Conservation (phyloP, 2,888 invertebrate species). For the Acronicta aceris region DNA sequence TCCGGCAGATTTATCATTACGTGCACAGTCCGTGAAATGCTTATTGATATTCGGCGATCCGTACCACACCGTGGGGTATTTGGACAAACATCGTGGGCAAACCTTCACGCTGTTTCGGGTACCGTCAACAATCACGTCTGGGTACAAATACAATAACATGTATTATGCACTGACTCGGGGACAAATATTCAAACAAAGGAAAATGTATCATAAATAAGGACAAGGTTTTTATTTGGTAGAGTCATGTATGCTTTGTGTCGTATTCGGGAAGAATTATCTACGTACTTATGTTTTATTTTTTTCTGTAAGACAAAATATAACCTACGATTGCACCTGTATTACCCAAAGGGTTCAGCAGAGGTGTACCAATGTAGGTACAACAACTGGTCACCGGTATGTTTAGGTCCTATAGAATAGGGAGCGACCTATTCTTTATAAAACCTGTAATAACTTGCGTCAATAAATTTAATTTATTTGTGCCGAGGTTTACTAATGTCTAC, state of each 20-base stretch:
- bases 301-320: too few species aligned
- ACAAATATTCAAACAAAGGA: constrained; percentile 33
- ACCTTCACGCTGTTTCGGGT: constrained; percentile 51
- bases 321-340: too few species aligned
- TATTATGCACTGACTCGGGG: constrained; percentile 45
- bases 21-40: constrained; percentile 16
- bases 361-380: too few species aligned
- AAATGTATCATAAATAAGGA: constrained; percentile 10
- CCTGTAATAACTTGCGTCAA: too few species aligned
- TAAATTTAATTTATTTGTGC: too few species aligned
- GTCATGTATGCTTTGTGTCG: neutral
- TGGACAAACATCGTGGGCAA: constrained; percentile 54
- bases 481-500: too few species aligned
- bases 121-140: constrained; percentile 53
- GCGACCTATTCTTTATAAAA: too few species aligned
- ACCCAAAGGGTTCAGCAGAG: too few species aligned
- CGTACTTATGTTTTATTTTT: too few species aligned
- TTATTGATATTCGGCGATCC: constrained; percentile 49
- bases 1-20: too few species aligned
- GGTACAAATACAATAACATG: constrained; percentile 42
- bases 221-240: constrained; percentile 5
- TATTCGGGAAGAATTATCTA: neutral
- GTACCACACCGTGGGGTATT: constrained; percentile 48
- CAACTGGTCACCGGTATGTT: too few species aligned
- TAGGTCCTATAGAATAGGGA: too few species aligned